Base-by-base conservation (phyloP, 2,113 vertebrate genomes). In the Prionailurus bengalensis region DNA sequence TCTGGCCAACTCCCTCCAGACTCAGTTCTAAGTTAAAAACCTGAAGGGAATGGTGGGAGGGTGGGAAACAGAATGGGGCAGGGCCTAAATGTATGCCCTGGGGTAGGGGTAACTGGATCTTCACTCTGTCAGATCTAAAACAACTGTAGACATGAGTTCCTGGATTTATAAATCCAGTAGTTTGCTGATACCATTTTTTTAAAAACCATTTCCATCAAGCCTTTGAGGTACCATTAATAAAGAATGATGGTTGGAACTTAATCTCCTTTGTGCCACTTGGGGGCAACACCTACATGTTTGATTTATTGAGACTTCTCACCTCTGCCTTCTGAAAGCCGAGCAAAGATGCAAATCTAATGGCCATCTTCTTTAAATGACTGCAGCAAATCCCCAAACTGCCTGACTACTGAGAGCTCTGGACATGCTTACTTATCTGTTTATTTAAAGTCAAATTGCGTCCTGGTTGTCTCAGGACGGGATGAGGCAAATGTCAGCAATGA, bases 201-300 rank as follows among this genome's bases (percentile, higher is more conserved):
- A 89, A 93, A 89, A 10, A 17, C 15, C 76, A 29, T 14, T 66
- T 71, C 45, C 17, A 7, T 14, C 70, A 63, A 39, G 66, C 19
- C 82, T 83, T 95, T 83, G 65, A 96, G 87, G 55, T 97, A 96
- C 95, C 94, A 86, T 97, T 93, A 97, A 97, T 91, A 92, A 96
- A 89, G 86, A 98, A 66, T 36, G 97, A 86, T 61, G 96, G 78
- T 33, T 95, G 97, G 94, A 98, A 97, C 93, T 97, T 98, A 98
- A 98, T 96, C 97, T 96, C 96, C 61, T 91, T 98, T 96, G 48
- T 95, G 97, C 98, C 99, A 99, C 98, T 98, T 99, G 98, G 98
- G 98, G 99, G 98, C 98, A 99, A 99, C 98, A 98, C 98, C 98
- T 98, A 98, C 98, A 98, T 98, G 95, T 98, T 99, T 98, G 98